A percentile compares a stretch with the other conserved stretches of the same genome.
These are phyloP conservation scores for Zaprionus nigranus DNA, from an alignment of 1,140 invertebrate species.

Conservation along the genomic window DNA sequence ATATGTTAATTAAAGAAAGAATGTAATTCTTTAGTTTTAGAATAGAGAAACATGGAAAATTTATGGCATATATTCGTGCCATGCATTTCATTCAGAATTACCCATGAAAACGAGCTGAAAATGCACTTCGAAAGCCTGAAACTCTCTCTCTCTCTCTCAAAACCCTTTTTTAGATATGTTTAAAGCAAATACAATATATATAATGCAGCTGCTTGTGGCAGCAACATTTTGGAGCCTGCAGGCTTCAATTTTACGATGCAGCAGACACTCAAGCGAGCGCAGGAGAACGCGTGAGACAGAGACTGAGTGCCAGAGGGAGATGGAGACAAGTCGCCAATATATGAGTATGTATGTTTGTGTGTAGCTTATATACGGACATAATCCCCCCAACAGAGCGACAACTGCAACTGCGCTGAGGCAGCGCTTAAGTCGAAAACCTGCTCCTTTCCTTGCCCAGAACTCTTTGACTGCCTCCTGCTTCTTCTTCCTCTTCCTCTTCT, in stretches of 20 bases:
- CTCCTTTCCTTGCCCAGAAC: constrained; percentile 62
- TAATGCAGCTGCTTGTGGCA: constrained; percentile 8
- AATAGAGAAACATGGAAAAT: too few species aligned
- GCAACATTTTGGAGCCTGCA: constrained; percentile 10
- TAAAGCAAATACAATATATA: neutral
- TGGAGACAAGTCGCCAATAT: constrained; percentile 12
- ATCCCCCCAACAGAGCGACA: constrained; percentile 54
- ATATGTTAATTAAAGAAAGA: too few species aligned
- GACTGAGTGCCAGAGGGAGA: neutral
- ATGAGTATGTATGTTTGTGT: neutral
- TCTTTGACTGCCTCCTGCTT: constrained; percentile 18
- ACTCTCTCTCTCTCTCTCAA: neutral
- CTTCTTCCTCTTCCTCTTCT: constrained; percentile 12
- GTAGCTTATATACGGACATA: constrained; percentile 38
- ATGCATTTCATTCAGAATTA: too few species aligned
- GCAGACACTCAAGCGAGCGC: neutral
- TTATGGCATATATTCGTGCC: too few species aligned
- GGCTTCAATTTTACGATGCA: constrained; percentile 11
- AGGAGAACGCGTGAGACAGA: neutral
- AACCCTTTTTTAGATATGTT: neutral
- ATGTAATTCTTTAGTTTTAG: too few species aligned
- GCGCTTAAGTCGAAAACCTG: constrained; percentile 59
- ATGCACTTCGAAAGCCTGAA: neutral
- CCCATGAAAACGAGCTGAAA: too few species aligned
- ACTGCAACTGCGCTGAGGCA: constrained; percentile 28